phyloP scores from a whole-genome alignment of 2,888 invertebrate genomes.

The Drosophila subsilvestris region DNA sequence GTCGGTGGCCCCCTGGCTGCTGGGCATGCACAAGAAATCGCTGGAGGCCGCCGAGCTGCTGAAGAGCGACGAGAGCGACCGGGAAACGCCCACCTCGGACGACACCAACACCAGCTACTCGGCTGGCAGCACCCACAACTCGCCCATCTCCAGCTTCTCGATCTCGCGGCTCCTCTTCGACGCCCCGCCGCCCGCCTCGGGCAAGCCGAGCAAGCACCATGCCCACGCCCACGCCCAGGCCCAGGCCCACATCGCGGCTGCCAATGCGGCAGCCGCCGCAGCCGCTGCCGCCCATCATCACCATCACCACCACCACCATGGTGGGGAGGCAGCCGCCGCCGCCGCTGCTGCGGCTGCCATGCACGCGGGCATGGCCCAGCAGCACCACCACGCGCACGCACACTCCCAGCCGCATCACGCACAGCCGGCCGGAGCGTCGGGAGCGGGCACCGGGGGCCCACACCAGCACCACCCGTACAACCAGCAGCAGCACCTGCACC shows the following conservation, averaged over 20 bases:
- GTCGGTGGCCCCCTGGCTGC: conserved; percentile 99
- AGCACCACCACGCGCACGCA: conserved; percentile 48
- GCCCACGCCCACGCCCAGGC: conserved; percentile 59
- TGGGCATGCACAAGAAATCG: conserved; percentile 98
- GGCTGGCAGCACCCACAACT: conserved; percentile 84
- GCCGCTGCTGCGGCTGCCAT: conserved; percentile 53
- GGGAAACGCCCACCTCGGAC: conserved; percentile 86
- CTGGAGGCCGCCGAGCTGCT: conserved; percentile 98
- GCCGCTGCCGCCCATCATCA: conserved; percentile 59
- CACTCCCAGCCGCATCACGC: conserved; percentile 36
- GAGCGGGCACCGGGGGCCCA: conserved; percentile 28
- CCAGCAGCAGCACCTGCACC: conserved; percentile 80
- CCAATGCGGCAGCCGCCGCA: conserved; percentile 54
- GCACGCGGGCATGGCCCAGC: conserved; percentile 57
- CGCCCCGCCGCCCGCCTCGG: conserved; percentile 71
- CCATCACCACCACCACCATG: conserved; percentile 35
- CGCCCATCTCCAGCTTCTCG: conserved; percentile 84
- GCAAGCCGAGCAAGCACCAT: conserved; percentile 59
- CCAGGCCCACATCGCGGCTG: conserved; percentile 65
- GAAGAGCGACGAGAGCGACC: conserved; percentile 90
- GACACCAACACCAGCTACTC: conserved; percentile 86
- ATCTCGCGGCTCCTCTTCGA: conserved; percentile 83
- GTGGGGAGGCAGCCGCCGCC: conserved; percentile 53
- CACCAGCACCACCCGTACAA: conserved; percentile 81
- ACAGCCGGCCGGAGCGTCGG: conserved; percentile 31